These are phyloP conservation scores for honey bee (Apis mellifera) DNA, from an alignment of 1,140 invertebrate species.

Conservation along the genomic window DNA sequence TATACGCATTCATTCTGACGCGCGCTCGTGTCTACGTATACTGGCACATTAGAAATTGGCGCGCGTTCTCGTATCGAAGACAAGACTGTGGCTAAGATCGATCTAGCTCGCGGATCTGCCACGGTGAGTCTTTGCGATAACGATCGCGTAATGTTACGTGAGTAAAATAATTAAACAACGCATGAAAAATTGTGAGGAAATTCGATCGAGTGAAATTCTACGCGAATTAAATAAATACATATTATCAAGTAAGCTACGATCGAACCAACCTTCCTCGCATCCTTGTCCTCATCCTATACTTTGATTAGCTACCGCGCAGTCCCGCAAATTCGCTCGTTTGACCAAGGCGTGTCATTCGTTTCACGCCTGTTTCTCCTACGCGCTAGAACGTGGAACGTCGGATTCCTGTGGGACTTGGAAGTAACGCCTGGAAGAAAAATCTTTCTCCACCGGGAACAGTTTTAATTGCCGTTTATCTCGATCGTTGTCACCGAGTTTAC, in stretches of 20 bases:
- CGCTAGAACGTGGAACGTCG: background rate
- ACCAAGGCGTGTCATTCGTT: background rate
- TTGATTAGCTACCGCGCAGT: background rate
- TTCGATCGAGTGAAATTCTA: background rate
- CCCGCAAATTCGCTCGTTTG: background rate
- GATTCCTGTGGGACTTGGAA: background rate
- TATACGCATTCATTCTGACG: conserved; percentile 1
- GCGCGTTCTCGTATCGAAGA: conserved; percentile 46
- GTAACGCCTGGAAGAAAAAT: background rate
- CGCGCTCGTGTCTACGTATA: conserved; percentile 43
- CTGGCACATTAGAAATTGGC: conserved; percentile 68
- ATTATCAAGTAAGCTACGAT: background rate
- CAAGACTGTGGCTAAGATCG: conserved; percentile 39
- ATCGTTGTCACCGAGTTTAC: conserved; percentile 64
- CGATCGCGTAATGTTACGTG: conserved; percentile 12
- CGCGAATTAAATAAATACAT: background rate
- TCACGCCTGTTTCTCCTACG: background rate
- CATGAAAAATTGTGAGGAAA: background rate
- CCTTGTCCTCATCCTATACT: background rate
- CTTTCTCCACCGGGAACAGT: background rate
- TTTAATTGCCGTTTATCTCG: conserved; percentile 63
- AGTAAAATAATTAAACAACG: conserved; percentile 26
- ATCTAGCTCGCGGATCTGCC: conserved; percentile 34
- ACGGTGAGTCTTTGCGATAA: conserved; percentile 43
- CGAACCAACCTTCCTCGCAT: background rate